Conservation (phyloP, 2,888 invertebrate species). For the Rhingia rostrata region DNA sequence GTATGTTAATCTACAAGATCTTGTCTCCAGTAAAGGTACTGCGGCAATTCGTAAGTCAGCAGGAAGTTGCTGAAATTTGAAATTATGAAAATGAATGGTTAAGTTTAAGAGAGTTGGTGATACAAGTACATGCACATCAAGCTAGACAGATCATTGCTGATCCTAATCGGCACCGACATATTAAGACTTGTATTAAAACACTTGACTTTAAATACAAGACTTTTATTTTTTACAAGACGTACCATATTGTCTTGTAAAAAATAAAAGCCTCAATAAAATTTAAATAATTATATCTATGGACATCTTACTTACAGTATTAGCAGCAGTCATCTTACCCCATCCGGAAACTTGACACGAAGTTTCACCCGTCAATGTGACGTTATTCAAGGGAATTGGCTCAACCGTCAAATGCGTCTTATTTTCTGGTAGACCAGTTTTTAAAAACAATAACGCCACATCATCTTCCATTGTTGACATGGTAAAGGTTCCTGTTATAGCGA, state of each 20-base stretch:
- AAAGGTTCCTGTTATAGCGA: slow-evolving; percentile 79
- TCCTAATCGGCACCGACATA: too few species aligned
- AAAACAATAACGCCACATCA: slow-evolving; percentile 80
- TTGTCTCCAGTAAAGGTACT: slow-evolving; percentile 77
- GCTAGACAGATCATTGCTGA: too few species aligned
- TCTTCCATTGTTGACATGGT: slow-evolving; percentile 79
- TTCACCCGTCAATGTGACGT: slow-evolving; percentile 75
- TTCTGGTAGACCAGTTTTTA: slow-evolving; percentile 76
- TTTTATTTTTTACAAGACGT: too few species aligned
- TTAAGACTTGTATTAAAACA: too few species aligned
- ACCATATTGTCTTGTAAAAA: too few species aligned
- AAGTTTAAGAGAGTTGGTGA: too few species aligned
- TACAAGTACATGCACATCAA: too few species aligned
- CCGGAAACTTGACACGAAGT: slow-evolving; percentile 79
- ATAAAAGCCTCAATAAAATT: too few species aligned
- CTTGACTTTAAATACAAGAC: too few species aligned
- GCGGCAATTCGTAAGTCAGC: slow-evolving; percentile 77
- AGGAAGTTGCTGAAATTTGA: slow-evolving; percentile 75
- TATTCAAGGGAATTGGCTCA: slow-evolving; percentile 77
- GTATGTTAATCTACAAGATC: slow-evolving; percentile 77
- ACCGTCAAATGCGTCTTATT: slow-evolving; percentile 77
- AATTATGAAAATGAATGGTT: neutral
- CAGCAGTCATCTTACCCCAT: slow-evolving; percentile 77
- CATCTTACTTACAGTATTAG: neutral
- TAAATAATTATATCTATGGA: too few species aligned